Base-by-base conservation (phyloP, 1,140 invertebrate species). In the Diorhabda carinulata region DNA sequence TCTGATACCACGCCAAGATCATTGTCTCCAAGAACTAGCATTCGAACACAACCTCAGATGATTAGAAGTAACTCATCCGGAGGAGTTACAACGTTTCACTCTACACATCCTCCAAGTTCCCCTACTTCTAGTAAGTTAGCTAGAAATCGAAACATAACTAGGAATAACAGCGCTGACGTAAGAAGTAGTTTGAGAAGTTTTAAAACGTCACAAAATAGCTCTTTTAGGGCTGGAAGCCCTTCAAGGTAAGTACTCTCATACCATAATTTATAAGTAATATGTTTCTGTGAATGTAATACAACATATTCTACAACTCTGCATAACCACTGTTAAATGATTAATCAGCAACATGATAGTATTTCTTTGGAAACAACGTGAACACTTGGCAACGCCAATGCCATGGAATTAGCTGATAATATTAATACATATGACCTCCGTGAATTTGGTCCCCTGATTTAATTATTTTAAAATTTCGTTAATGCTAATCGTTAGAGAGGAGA, bases 61-160 rank as follows among this genome's bases (percentile, higher is more conserved):
- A 93, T 92, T 10, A 84, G 91, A 3, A 92, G 91, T 75, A 94
- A 93, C 80, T 93, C 91, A 0, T 93, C 91, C 0, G 90, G 91
- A 42, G 91, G 91, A 5, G 91, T 91, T 4, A 90, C 90, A 3
- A 87, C 82, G 0, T 84, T 85, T 44, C 81, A 86, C 58, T 81
- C 85, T 56, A 86, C 86, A 0, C 88, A 88, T 76, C 85, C 86
- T 2, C 86, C 86, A 2, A 85, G 84, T 69, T 87, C 86, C 5
- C 86, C 86, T 0, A 83, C 84, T 3, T 83, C 82, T 57, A 79
- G 85, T 43, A 83, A 86, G 78, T 71, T 85, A 44, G 81, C 83
- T 59, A 79, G 84, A 56, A 83, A 82, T 77, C 77, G 83, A 72
- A 81, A 85, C 73, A 62, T 73, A 60, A 68, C 74, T 5, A 79